phyloP scores from a whole-genome alignment of 92 coral and sea anemone species.

The Epizoanthus scotinus region DNA sequence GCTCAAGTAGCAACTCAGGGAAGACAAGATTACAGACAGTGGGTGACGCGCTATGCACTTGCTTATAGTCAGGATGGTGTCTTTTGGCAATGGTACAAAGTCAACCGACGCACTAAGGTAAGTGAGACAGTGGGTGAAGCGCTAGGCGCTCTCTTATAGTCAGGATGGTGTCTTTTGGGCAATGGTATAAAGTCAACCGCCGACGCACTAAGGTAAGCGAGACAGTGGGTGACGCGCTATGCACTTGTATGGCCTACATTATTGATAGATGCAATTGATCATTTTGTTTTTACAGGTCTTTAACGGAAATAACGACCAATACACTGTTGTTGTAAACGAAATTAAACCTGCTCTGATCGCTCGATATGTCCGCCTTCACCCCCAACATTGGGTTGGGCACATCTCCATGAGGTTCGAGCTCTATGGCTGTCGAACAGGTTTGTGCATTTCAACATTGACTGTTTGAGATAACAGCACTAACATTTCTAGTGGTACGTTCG shows the following conservation, averaged over 20 bases:
- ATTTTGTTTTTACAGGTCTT: slow-evolving; percentile 7
- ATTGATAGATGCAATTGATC: too few species aligned
- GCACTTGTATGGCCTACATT: too few species aligned
- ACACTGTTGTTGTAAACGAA: slow-evolving; percentile 28
- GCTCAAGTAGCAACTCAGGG: slow-evolving; percentile 28
- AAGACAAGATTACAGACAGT: slow-evolving; percentile 7
- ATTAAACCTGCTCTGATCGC: slow-evolving; percentile 17
- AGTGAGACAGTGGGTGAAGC: too few species aligned
- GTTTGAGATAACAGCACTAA: too few species aligned
- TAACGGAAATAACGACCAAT: slow-evolving; percentile 26
- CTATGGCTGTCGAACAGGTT: slow-evolving; percentile 36
- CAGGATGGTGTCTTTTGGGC: slow-evolving; percentile 37
- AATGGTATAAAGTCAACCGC: slow-evolving; percentile 22
- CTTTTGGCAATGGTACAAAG: slow-evolving; percentile 29
- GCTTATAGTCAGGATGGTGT: slow-evolving; percentile 36
- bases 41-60: slow-evolving; percentile 29
- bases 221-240: too few species aligned
- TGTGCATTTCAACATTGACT: too few species aligned
- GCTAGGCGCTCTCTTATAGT: background rate
- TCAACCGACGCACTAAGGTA: slow-evolving; percentile 28
- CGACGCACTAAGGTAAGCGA: slow-evolving; percentile 21
- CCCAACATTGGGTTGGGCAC: slow-evolving; percentile 10
- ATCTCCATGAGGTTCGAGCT: slow-evolving; percentile 34
- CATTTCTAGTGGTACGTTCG: too few species aligned
- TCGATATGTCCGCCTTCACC: slow-evolving; percentile 26